Conservation (phyloP, 2,797 vertebrate genomes). For the Eospalax fontanierii region DNA sequence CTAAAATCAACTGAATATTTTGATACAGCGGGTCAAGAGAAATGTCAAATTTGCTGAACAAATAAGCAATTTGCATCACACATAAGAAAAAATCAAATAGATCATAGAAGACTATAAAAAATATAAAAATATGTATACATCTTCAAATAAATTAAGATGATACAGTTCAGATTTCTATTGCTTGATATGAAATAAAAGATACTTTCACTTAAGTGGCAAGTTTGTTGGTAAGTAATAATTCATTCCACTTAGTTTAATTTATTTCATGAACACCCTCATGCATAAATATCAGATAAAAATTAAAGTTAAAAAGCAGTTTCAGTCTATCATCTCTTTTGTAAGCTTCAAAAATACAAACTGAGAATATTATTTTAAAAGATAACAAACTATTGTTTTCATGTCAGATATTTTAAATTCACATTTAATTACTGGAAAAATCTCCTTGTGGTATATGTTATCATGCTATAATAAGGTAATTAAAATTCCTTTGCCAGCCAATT, state of each 20-base stretch:
- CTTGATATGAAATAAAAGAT: slow-evolving; percentile 55
- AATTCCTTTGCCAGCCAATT: slow-evolving; percentile 78
- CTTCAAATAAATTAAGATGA: slow-evolving; percentile 66
- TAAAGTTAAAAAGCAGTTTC: slow-evolving; percentile 36
- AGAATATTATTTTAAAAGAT: slow-evolving; percentile 83
- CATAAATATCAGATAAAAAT: slow-evolving; percentile 66
- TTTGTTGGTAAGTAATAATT: slow-evolving; percentile 72
- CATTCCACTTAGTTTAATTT: slow-evolving; percentile 60
- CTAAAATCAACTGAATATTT: slow-evolving; percentile 62
- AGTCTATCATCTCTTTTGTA: slow-evolving; percentile 59
- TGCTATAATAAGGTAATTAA: slow-evolving; percentile 86
- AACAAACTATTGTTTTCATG: slow-evolving; percentile 75
- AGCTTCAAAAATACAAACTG: slow-evolving; percentile 70
- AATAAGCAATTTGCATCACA: slow-evolving; percentile 59
- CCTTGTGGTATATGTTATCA: slow-evolving; percentile 81
- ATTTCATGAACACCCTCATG: slow-evolving; percentile 47
- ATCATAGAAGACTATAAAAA: slow-evolving; percentile 23
- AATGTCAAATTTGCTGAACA: slow-evolving; percentile 59
- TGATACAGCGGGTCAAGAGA: slow-evolving; percentile 44
- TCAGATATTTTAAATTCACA: slow-evolving; percentile 80
- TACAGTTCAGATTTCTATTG: slow-evolving; percentile 62
- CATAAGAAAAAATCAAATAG: slow-evolving; percentile 58
- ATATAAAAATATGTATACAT: slow-evolving; percentile 50
- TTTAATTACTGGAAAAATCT: slow-evolving; percentile 86
- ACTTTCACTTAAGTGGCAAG: slow-evolving; percentile 58